Evolutionary conservation across 2,888 invertebrate species (phyloP).

Genomic region (Catocala sponsa): DNA sequence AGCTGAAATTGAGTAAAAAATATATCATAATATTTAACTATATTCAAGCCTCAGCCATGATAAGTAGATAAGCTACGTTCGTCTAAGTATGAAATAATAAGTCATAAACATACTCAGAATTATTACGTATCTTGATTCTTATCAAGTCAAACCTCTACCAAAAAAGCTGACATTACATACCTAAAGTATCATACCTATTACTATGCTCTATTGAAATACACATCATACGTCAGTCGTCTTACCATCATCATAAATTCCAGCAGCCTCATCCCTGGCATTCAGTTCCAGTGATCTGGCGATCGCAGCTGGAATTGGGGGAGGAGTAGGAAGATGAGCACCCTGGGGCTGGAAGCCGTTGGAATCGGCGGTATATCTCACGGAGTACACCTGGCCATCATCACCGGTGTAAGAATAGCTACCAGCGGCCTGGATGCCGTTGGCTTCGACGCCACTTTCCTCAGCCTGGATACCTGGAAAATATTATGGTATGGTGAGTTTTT

Average conservation of each 20-base stretch:
- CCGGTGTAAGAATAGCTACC: conserved; percentile 89
- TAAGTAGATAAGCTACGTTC: too few relatives aligned
- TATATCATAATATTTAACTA: too few relatives aligned
- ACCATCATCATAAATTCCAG: conserved; percentile 86
- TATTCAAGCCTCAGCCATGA: too few relatives aligned
- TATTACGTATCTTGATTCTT: too few relatives aligned
- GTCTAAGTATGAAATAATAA: too few relatives aligned
- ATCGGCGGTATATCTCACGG: conserved; percentile 81
- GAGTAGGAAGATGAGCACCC: conserved; percentile 88
- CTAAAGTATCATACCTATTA: too few relatives aligned
- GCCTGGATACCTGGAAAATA: conserved; percentile 74
- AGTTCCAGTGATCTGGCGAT: conserved; percentile 84
- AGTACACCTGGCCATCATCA: conserved; percentile 88
- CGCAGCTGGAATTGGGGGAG: conserved; percentile 88
- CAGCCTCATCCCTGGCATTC: conserved; percentile 86
- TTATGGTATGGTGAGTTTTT: too few relatives aligned
- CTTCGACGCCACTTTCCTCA: conserved; percentile 76
- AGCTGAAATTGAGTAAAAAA: too few relatives aligned
- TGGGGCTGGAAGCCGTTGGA: conserved; percentile 84
- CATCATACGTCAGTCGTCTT: conserved; percentile 27
- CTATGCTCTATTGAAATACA: too few relatives aligned
- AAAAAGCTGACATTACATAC: too few relatives aligned
- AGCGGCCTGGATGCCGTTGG: conserved; percentile 82
- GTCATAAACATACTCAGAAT: too few relatives aligned
- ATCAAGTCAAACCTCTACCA: too few relatives aligned